Evolutionary conservation across 2,113 vertebrate genomes (phyloP).

Genomic region (Carassius carassius): DNA sequence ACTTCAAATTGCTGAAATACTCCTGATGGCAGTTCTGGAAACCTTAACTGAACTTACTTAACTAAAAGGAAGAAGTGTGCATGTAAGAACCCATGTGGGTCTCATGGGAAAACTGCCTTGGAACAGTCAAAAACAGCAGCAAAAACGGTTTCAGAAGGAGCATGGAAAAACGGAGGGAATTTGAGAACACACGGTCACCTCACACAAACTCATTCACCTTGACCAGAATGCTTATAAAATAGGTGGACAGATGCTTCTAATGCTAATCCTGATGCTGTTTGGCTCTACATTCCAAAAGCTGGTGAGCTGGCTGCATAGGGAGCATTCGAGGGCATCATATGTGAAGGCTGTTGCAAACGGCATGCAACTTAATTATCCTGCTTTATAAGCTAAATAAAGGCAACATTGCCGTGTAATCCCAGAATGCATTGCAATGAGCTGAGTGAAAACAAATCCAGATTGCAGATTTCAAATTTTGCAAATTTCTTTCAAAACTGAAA

Average conservation of each 20-base stretch:
- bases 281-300: neutral
- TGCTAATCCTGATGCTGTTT: neutral
- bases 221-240: neutral
- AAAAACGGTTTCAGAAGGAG: neutral
- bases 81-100: neutral
- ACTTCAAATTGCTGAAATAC: neutral
- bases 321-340: neutral
- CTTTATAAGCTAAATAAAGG: neutral
- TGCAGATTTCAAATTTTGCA: neutral
- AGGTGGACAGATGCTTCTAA: slow-evolving; percentile 6
- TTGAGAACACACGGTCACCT: neutral
- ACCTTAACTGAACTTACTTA: neutral
- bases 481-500: neutral
- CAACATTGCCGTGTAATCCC: neutral
- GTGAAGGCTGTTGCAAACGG: neutral
- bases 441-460: neutral
- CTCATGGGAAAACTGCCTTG: neutral
- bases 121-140: slow-evolving; percentile 12
- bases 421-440: neutral
- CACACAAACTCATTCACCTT: neutral
- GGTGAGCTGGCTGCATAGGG: neutral
- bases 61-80: neutral
- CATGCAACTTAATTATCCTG: neutral
- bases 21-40: neutral
- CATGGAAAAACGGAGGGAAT: neutral